Base-by-base conservation (phyloP, 2,113 vertebrate genomes). In the Scolopax mira region DNA sequence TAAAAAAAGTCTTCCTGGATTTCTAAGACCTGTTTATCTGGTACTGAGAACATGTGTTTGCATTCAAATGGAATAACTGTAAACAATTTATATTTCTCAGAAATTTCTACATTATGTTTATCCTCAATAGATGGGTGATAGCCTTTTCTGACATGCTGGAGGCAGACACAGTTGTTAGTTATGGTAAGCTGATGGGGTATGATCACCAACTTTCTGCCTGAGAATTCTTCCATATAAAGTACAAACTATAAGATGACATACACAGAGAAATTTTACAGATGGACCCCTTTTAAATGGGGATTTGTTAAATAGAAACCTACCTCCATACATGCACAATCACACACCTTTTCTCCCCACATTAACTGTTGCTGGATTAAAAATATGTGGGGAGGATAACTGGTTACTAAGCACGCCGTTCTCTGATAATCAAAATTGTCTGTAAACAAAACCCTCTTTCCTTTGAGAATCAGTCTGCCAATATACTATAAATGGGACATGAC, bases 401-500 rank as follows among this genome's bases (percentile, higher is more conserved):
- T 94, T 89, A 91, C 87, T 92, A 94, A 94, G 81, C 70, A 88
- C 1, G 1, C 83, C 54, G 65, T 89, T 94, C 94, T 88, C 66
- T 66, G 84, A 95, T 95, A 96, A 97, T 87, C 87, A 94, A 87
- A 95, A 95, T 8, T 89, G 87, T 91, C 89, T 93, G 93, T 94
- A 96, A 97, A 94, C 91, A 94, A 97, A 96, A 60, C 49, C 80
- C 46, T 87, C 80, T 89, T 97, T 91, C 95, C 95, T 97, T 92
- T 92, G 94, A 97, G 95, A 92, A 95, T 95, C 93, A 94, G 84
- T 91, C 89, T 95, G 95, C 89, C 95, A 95, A 95, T 95, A 86
- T 79, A 89, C 58, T 81, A 88, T 61, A 94, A 95, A 95, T 96
- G 71, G 91, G 94, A 96, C 93, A 95, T 95, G 94, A 96, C 94